phyloP scores from a whole-genome alignment of 2,113 vertebrate species.

The Vicugna pacos region DNA sequence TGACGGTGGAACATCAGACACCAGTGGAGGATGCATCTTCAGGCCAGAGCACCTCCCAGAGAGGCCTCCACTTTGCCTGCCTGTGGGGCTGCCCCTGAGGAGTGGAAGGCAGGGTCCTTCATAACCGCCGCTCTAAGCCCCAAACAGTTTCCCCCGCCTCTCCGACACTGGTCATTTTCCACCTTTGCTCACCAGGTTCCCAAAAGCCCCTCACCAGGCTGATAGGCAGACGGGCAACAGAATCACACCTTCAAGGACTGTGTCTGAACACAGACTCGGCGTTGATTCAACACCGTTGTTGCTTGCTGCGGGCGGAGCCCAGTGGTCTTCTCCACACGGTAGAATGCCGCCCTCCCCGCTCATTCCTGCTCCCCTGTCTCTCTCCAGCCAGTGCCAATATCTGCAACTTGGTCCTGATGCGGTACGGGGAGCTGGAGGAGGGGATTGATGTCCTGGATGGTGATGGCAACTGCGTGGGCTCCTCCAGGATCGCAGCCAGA shows the following conservation, averaged over 20 bases:
- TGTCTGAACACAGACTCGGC: accelerated
- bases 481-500: constrained; percentile 93
- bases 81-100: not conserved
- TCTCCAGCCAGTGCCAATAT: constrained; percentile 95
- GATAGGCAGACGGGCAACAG: not conserved
- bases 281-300: not conserved
- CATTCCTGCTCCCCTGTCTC: not conserved
- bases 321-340: too few species aligned
- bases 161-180: not conserved
- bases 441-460: constrained; percentile 92
- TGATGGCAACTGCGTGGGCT: constrained; percentile 91
- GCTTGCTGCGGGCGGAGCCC: not conserved
- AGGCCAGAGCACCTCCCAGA: not conserved
- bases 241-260: not conserved
- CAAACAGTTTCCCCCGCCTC: not conserved
- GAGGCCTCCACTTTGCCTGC: not conserved
- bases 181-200: not conserved
- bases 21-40: accelerated
- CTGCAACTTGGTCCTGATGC: constrained; percentile 97
- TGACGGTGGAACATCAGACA: not conserved
- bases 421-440: constrained; percentile 94
- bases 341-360: not conserved
- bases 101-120: not conserved
- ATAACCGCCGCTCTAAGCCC: not conserved
- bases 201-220: not conserved